A percentile compares a stretch with the other conserved stretches of the same genome.
phyloP scores from a whole-genome alignment of 2,888 invertebrate genomes.

The Morinoia aosen region DNA sequence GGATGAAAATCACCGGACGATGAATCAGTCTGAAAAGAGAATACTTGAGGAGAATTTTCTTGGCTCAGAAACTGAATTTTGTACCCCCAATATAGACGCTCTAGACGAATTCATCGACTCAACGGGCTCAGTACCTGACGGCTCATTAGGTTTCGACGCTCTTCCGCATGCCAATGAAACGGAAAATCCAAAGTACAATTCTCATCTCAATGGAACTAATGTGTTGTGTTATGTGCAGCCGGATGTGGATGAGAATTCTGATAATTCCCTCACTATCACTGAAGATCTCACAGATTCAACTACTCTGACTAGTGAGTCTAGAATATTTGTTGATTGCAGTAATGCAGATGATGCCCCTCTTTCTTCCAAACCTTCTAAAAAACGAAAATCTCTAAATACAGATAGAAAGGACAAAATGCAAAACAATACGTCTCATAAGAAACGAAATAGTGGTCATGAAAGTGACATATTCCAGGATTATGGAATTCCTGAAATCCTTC shows the following conservation, averaged over 20 bases:
- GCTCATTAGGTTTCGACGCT: not conserved
- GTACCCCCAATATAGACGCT: not conserved
- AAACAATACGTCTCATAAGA: not conserved
- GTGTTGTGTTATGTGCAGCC: not conserved
- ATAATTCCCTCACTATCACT: not conserved
- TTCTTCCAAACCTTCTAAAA: slow-evolving; percentile 20
- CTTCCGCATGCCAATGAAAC: not conserved
- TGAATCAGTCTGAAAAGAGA: not conserved
- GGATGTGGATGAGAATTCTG: not conserved
- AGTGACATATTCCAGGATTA: not conserved
- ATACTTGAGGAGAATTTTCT: not conserved
- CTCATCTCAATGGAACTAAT: not conserved
- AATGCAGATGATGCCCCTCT: not conserved
- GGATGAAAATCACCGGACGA: not conserved
- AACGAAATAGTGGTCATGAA: slow-evolving; percentile 30
- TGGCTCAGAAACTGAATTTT: not conserved
- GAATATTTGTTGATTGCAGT: not conserved
- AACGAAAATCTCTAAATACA: not conserved
- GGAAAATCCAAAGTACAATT: not conserved
- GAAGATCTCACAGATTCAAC: not conserved
- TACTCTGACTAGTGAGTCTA: not conserved
- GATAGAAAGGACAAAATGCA: not conserved
- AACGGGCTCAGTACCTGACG: not conserved
- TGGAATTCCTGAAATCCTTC: not conserved
- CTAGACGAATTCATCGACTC: not conserved